Evolutionary conservation across 2,797 vertebrate species (phyloP).

Genomic region (Phataginus tricuspis): DNA sequence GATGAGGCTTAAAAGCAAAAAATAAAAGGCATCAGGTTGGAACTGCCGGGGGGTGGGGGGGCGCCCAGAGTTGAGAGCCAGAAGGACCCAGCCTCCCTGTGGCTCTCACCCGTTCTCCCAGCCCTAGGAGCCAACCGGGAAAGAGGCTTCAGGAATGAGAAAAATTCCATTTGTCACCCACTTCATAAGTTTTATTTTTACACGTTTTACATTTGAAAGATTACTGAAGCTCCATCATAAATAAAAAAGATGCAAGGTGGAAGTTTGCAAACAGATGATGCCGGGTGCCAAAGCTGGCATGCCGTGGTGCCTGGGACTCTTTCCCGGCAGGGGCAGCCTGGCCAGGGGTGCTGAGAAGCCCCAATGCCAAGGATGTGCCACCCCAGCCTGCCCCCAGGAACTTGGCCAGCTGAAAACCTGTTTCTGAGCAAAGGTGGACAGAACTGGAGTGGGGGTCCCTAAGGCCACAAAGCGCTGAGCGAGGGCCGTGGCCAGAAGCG

Average conservation of each 20-base stretch:
- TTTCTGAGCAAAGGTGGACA: background rate
- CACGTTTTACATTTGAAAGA: background rate
- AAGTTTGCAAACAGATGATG: background rate
- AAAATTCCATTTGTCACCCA: background rate
- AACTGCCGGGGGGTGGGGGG: background rate
- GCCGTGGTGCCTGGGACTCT: background rate
- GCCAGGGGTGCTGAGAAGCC: background rate
- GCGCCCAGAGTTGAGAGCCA: background rate
- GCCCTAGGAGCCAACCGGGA: background rate
- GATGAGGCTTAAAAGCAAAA: background rate
- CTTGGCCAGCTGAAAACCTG: background rate
- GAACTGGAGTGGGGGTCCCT: background rate
- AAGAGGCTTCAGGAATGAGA: background rate
- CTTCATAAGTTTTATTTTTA: background rate
- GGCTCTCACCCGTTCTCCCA: fast-evolving
- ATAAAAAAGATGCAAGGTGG: background rate
- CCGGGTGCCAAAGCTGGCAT: fast-evolving
- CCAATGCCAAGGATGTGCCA: background rate
- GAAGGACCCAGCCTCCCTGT: fast-evolving
- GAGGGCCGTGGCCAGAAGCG: background rate
- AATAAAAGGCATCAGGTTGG: background rate
- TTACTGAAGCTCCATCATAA: background rate
- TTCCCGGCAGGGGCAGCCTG: background rate
- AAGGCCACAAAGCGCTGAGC: background rate
- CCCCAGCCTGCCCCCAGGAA: fast-evolving